phyloP scores from a whole-genome alignment of 2,888 invertebrate species.

The Rhagonycha fulva region DNA sequence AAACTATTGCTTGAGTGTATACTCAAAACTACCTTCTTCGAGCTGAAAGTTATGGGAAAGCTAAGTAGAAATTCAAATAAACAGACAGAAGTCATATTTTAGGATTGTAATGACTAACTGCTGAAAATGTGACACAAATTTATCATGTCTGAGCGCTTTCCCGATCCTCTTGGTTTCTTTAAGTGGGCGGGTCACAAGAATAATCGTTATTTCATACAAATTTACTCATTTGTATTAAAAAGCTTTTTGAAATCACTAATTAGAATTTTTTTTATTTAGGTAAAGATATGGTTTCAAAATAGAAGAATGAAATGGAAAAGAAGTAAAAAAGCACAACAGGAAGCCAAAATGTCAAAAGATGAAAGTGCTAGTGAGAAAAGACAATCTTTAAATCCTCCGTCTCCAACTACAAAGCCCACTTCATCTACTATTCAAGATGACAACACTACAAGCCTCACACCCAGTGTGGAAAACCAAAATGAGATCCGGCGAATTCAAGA shows the following conservation, averaged over 20 bases:
- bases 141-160: conserved; percentile 44
- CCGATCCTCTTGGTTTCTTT: conserved; percentile 33
- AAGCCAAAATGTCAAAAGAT: conserved; percentile 68
- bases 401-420: conserved; percentile 15
- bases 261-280: conserved; percentile 62
- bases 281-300: conserved; percentile 99
- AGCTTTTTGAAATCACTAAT: not conserved
- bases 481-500: conserved; percentile 45
- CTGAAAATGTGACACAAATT: conserved; percentile 52
- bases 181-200: not conserved
- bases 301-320: conserved; percentile 99
- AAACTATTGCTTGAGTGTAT: conserved; percentile 20
- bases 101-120: conserved; percentile 54
- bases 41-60: conserved; percentile 35
- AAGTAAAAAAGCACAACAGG: conserved; percentile 93
- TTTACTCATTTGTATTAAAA: not conserved
- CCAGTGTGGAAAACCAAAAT: conserved; percentile 29
- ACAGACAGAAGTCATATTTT: conserved; percentile 55
- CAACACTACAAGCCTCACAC: conserved; percentile 12
- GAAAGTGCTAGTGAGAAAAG: conserved; percentile 37
- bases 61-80: conserved; percentile 51
- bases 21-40: conserved; percentile 38
- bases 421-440: conserved; percentile 19
- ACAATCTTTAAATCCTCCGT: conserved; percentile 29
- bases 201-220: not conserved